Percentiles rank a stretch among this genome's conserved stretches.
Evolutionary conservation across 1,140 invertebrate genomes (phyloP).

Genomic region (Drosophila funebris): DNA sequence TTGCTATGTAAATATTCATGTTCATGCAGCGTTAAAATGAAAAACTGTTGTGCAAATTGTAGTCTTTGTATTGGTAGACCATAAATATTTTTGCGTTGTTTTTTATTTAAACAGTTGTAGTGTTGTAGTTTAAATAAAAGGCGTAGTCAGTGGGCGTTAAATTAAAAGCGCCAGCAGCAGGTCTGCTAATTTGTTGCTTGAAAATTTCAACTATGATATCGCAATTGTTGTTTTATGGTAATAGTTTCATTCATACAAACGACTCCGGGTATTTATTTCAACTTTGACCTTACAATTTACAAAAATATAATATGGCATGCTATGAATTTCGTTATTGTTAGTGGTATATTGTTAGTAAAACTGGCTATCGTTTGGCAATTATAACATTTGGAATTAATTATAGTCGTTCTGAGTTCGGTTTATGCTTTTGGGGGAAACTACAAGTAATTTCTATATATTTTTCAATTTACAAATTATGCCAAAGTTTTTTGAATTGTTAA

Average conservation of each 20-base stretch:
- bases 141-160: constrained; percentile 39
- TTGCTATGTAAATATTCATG: neutral
- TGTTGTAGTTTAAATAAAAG: constrained; percentile 21
- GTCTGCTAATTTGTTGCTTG: constrained; percentile 50
- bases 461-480: too few relatives aligned
- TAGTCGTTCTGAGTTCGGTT: too few relatives aligned
- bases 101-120: constrained; percentile 42
- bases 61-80: neutral
- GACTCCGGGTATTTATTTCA: too few relatives aligned
- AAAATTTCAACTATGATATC: constrained; percentile 18
- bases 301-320: too few relatives aligned
- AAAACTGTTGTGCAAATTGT: constrained; percentile 30
- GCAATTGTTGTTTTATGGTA: constrained; percentile 15
- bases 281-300: too few relatives aligned
- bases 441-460: too few relatives aligned
- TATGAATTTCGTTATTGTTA: too few relatives aligned
- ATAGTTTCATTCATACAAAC: neutral
- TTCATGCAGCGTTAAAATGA: constrained; percentile 19
- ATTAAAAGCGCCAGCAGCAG: constrained; percentile 59
- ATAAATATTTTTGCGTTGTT: constrained; percentile 41
- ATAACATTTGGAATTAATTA: too few relatives aligned
- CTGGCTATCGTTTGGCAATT: too few relatives aligned
- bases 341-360: too few relatives aligned
- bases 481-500: neutral
- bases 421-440: too few relatives aligned